Percentiles rank a stretch among this genome's conserved stretches.
Evolutionary conservation across 2,888 invertebrate genomes (phyloP).

Genomic region (Tenthredo distinguenda): DNA sequence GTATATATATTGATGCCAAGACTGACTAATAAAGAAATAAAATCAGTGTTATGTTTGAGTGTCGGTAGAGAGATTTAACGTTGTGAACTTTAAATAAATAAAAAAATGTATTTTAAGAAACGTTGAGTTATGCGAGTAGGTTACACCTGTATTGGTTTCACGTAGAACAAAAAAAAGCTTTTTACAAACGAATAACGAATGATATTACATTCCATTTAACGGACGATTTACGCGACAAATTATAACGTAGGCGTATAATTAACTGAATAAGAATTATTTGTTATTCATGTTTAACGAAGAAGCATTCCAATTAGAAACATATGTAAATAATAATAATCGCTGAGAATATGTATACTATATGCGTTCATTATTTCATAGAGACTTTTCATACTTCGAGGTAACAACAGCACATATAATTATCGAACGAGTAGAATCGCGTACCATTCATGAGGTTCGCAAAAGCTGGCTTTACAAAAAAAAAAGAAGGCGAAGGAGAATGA

Average conservation of each 20-base stretch:
- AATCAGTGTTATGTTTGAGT: constrained; percentile 77
- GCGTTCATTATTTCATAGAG: constrained; percentile 25
- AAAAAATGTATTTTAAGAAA: constrained; percentile 72
- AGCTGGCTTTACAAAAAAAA: neutral
- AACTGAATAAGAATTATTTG: constrained; percentile 23
- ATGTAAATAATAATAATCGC: neutral
- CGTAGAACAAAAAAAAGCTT: constrained; percentile 69
- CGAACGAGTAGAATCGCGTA: neutral
- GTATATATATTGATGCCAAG: constrained; percentile 66
- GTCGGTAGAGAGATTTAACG: constrained; percentile 76
- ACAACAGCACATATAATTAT: neutral
- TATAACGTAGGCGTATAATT: neutral
- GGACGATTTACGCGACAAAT: constrained; percentile 19
- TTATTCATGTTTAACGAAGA: constrained; percentile 41
- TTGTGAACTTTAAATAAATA: constrained; percentile 69
- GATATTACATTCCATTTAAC: constrained; percentile 43
- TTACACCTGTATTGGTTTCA: constrained; percentile 69
- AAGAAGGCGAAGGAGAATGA: neutral
- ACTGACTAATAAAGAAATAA: constrained; percentile 67
- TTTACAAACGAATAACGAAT: constrained; percentile 68
- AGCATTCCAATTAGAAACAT: constrained; percentile 32
- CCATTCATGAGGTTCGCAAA: neutral
- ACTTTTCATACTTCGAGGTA: constrained; percentile 30
- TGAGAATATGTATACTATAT: constrained; percentile 13
- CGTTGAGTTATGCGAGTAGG: constrained; percentile 76